Conservation (phyloP, 1,140 invertebrate species). For the Mizuhopecten yessoensis region DNA sequence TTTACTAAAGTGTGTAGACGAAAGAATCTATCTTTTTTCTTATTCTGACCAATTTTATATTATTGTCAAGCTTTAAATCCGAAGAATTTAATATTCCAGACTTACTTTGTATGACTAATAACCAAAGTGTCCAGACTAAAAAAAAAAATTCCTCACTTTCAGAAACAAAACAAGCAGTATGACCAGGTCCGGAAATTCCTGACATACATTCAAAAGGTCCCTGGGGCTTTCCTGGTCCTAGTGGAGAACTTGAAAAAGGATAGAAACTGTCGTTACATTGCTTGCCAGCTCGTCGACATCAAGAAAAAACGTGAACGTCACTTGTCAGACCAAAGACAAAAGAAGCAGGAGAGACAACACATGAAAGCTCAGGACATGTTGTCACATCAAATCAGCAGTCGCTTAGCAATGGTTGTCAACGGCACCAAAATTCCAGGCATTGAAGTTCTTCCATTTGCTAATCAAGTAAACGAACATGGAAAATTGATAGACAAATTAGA, state of each 20-base stretch:
- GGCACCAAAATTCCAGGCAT: neutral
- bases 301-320: constrained; percentile 9
- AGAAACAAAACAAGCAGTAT: constrained; percentile 24
- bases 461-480: constrained; percentile 8
- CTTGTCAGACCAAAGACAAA: neutral
- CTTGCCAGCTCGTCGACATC: neutral
- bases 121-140: too few relatives aligned
- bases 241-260: neutral
- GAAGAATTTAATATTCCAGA: too few relatives aligned
- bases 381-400: neutral
- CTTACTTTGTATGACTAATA: too few relatives aligned
- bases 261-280: constrained; percentile 10
- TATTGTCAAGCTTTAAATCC: too few relatives aligned
- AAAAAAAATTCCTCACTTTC: too few relatives aligned
- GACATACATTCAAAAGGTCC: neutral
- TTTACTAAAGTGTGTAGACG: too few relatives aligned
- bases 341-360: constrained; percentile 2
- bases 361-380: neutral
- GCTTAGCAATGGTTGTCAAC: constrained; percentile 25
- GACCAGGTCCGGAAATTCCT: constrained; percentile 21
- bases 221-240: neutral
- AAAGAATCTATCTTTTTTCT: too few relatives aligned
- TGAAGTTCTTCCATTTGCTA: neutral
- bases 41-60: too few relatives aligned
- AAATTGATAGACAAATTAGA: constrained; percentile 14